Evolutionary conservation across 2,797 vertebrate genomes (phyloP), one percentile per base, ranked within the genome.

Genomic region (Rhynchonycteris naso): DNA sequence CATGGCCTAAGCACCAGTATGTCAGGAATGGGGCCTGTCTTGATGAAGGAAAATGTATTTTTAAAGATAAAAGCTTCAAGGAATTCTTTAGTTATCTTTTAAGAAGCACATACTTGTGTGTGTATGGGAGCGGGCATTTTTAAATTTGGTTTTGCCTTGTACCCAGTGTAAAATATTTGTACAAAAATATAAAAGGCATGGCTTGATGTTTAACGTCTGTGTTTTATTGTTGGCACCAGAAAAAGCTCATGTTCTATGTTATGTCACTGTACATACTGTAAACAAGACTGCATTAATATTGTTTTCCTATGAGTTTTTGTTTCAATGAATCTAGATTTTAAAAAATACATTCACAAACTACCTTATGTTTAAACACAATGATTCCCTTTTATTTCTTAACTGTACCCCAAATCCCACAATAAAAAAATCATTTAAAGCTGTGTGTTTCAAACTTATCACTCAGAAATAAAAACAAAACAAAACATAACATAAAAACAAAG

Each of bases 161-260:
- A 61, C 52, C 93, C 69, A 68, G 50, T 97, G 92, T 90, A 93
- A 96, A 95, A 30, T 94, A 88, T 68, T 74, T 88, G 83, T 96
- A 93, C 89, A 96, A 95, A 97, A 97, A 97, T 93, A 97, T 97
- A 97, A 96, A 97, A 98, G 83, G 84, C 97, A 95, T 96, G 93
- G 95, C 78, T 97, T 96, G 56, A 91, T 94, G 94, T 87, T 97
- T 95, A 96, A 97, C 43, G 81, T 97, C 89, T 95, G 97, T 97
- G 96, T 93, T 98, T 98, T 98, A 98, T 97, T 97, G 66, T 96
- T 98, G 98, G 97, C 97, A 98, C 92, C 97, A 98, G 97, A 96
- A 97, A 81, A 98, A 78, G 97, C 38, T 52, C 96, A 96, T 94
- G 90, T 96, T 97, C 93, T 94, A 75, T 87, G 97, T 90, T 88